Base-by-base conservation (phyloP, 2,113 vertebrate genomes). In the Diadophis punctatus region DNA sequence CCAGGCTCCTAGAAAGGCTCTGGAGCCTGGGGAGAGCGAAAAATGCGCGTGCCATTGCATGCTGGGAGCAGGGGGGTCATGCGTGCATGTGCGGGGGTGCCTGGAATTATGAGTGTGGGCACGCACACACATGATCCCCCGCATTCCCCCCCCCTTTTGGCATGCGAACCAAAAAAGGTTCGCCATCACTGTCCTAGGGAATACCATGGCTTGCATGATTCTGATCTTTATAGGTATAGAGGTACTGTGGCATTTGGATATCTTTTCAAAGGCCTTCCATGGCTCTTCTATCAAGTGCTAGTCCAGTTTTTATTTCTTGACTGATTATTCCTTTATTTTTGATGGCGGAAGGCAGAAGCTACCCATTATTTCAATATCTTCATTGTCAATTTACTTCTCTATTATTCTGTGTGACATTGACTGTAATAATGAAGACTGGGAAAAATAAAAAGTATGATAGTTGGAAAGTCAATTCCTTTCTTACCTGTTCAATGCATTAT, bases 401-500 rank as follows among this genome's bases (percentile, higher is more conserved):
- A 0, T 91, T 90, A 87, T 14, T 84, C 5, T n/a, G 49, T 84
- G 23, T 94, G 22, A 1, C 49, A 87, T 92, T 92, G 88, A 3
- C 87, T 22, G 12, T 48, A 22, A 46, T 55, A 39, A 43, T 34
- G 63, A 90, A 68, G 30, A 34, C 89, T 85, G 51, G 34, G 51
- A 93, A 22, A 18, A 90, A 2, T 92, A 3, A 23, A 6, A 34
- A 51, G 55, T 43, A 22, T 68, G 95, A 55, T 49, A 6, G 46
- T 5, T 88, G 91, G 91, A 14, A 95, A 95, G 34, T 92, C 1
- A 30, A 92, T 86, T 63, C 92, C 91, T 68, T 46, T 94, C 93
- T 89, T 93, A 95, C 56, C 93, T 91, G 46, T 58, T 55, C 46
- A 53, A 53, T 94, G 68, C 7, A 0, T 90, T 1, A 2, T 94